Conservation (phyloP, 35 echinoderm and acorn worm species). For the Eucidaris tribuloides region DNA sequence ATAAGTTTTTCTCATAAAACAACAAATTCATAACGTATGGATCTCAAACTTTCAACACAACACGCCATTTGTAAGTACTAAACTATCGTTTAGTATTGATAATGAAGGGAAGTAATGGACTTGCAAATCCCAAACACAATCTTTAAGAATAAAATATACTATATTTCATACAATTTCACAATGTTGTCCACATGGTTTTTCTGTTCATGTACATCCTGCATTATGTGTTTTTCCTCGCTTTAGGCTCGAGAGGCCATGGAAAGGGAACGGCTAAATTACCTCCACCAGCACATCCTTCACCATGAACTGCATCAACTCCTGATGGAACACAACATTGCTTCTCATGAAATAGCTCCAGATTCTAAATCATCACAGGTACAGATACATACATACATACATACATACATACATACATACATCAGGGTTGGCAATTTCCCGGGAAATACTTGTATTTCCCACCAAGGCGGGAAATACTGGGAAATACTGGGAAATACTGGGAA, state of each 20-base stretch:
- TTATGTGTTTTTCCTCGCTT: not conserved
- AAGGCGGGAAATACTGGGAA: too few species aligned
- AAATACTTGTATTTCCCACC: too few species aligned
- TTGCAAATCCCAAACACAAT: too few species aligned
- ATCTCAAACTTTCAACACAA: too few species aligned
- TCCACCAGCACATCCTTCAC: conserved; percentile 77
- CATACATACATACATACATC: not conserved
- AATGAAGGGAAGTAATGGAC: too few species aligned
- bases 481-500: too few species aligned
- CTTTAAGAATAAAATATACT: too few species aligned
- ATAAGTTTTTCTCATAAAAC: too few species aligned
- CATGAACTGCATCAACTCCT: conserved; percentile 83
- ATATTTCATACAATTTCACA: not conserved
- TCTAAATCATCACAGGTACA: conserved; percentile 60
- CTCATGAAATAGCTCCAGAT: conserved; percentile 51
- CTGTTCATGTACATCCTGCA: not conserved
- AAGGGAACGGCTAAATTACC: conserved; percentile 61
- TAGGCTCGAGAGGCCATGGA: conserved; percentile 72
- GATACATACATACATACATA: not conserved
- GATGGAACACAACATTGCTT: conserved; percentile 53
- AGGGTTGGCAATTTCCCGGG: too few species aligned
- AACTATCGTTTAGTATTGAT: too few species aligned
- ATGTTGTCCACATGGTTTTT: not conserved
- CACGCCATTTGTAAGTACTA: too few species aligned
- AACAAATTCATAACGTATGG: too few species aligned